Evolutionary conservation across 2,797 vertebrate species (phyloP), one percentile per base, ranked within the genome.

Genomic region (Hippoglossus hippoglossus): DNA sequence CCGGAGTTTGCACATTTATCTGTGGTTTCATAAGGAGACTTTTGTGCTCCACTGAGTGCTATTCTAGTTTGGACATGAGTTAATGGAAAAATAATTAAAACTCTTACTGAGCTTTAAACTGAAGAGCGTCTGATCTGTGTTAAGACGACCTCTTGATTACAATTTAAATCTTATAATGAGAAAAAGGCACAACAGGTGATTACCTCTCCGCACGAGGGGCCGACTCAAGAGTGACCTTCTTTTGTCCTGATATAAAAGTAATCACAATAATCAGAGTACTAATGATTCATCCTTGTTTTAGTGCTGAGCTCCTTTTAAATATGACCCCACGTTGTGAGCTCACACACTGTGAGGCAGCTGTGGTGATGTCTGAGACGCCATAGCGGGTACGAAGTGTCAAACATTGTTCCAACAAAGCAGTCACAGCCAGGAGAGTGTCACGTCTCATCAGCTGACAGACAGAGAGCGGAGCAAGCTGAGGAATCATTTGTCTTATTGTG

Each of bases 401-500:
- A 80, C 63, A 66, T 44, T 52, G 75, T 81, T 66, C 69, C 64
- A 68, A 57, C 67, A 66, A 75, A 77, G 67, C 58, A 71, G 60
- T 59, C 21, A 31, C 66, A 49, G 73, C 41, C 67, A 64, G 50
- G 46, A 79, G 65, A 75, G 52, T 61, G 73, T 73, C 83, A 58
- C 75, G 52, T 71, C 63, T 87, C 82, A 81, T 83, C 62, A 12
- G 69, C 77, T 71, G 82, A 80, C 72, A 8, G 41, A 19, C 46
- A 15, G 47, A 18, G 50, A 64, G 71, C 50, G 4, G 63, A 86
- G 63, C 50, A 9, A 83, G 63, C 67, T 75, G 67, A 83, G 77
- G 82, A 87, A 81, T 83, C 36, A 79, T 87, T 75, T 84, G 80
- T 85, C 60, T 84, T 77, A 69, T 78, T 77, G 71, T 83, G 75